Base-by-base conservation (phyloP, 2,797 vertebrate species). In the Sandelia bainsii region DNA sequence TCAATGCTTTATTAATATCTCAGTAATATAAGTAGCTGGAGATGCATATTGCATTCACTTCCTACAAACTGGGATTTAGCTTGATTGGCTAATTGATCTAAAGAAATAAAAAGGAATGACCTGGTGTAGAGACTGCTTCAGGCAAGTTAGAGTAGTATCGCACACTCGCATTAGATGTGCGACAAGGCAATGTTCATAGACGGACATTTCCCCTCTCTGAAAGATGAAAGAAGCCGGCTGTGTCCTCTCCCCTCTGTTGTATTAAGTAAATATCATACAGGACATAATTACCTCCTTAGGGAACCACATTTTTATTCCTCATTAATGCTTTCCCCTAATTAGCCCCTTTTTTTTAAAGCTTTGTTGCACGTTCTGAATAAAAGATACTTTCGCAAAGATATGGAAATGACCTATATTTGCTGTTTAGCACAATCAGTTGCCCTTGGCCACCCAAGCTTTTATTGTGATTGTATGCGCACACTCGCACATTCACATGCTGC, bases 231-330 rank as follows among this genome's bases (percentile, higher is more conserved):
- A 72, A 74, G 42, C 48, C 17, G 58, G 39, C 64, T 54, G 61
- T 69, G 71, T 84, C 75, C 73, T 79, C 76, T 79, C 44, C 63
- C 57, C 66, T 84, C 57, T 81, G 70, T 84, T 87, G 84, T 89
- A 83, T 91, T 90, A 91, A 93, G 85, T 90, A 93, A 93, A 94
- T 91, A 93, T 87, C 77, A 83, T 81, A 84, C 82, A 88, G 75
- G 89, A 86, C 86, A 82, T 94, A 95, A 94, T 94, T 93, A 79
- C 86, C 69, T 92, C 93, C 86, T 83, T 6, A 16, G 91, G 91
- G 92, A 81, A 48, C 53, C 66, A 49, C 16, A 54, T 44, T 85
- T 87, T 90, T 85, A 80, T 86, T 82, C 67, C 84, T 87, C 81
- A 87, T 90, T 90, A 90, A 87, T 81, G 83, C 39, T 86, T 82